Conservation (phyloP, 2,113 vertebrate species). For the Salminus brasiliensis region DNA sequence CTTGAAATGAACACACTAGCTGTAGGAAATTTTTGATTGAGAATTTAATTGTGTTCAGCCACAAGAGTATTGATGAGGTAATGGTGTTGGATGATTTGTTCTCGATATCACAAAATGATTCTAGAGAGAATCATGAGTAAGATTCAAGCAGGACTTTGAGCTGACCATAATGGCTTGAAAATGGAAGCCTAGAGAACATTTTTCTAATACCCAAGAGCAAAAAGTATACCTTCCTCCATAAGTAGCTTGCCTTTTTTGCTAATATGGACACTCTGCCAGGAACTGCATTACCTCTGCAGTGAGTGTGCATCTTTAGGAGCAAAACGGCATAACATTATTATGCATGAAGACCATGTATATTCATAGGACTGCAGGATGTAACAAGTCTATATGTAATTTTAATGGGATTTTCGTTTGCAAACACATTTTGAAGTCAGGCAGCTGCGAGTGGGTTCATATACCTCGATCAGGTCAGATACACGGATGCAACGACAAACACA, state of each 20-base stretch:
- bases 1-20: too few relatives aligned
- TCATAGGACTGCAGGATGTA: not conserved
- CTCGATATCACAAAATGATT: too few relatives aligned
- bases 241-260: not conserved
- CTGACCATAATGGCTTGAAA: not conserved
- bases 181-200: not conserved
- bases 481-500: not conserved
- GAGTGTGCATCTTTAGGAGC: not conserved
- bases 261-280: not conserved
- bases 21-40: too few relatives aligned
- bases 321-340: not conserved
- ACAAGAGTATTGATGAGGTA: too few relatives aligned
- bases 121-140: too few relatives aligned
- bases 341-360: not conserved
- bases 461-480: not conserved
- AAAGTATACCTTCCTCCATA: not conserved
- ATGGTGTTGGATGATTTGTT: too few relatives aligned
- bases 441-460: not conserved
- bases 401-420: not conserved
- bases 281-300: not conserved
- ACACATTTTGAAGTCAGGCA: not conserved
- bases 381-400: not conserved
- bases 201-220: not conserved
- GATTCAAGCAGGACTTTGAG: too few relatives aligned
- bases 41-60: too few relatives aligned